Evolutionary conservation across 1,140 invertebrate species (phyloP).

Genomic region (Drosophila punjabiensis): DNA sequence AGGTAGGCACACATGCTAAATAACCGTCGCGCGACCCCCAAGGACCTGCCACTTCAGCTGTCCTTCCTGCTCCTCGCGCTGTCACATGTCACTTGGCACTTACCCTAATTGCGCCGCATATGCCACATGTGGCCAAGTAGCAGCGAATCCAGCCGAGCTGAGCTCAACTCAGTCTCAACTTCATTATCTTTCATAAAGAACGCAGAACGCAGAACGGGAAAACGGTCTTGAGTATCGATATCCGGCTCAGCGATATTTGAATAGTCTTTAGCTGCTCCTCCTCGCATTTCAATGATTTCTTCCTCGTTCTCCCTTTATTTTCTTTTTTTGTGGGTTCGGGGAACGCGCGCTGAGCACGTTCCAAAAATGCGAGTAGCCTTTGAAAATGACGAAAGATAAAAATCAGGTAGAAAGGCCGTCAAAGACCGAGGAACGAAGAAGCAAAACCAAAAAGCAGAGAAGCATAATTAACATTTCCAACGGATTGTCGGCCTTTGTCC

Average conservation of each 20-base stretch:
- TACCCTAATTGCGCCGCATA: conserved; percentile 59
- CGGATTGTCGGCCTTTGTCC: conserved; percentile 47
- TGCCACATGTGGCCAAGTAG: conserved; percentile 56
- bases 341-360: conserved; percentile 78
- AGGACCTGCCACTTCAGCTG: conserved; percentile 41
- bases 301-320: conserved; percentile 1
- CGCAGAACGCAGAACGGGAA: conserved; percentile 2
- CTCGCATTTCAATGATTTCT: conserved; percentile 57
- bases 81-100: conserved; percentile 74
- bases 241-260: conserved; percentile 70
- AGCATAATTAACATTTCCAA: conserved; percentile 77
- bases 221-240: conserved; percentile 69
- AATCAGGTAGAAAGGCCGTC: conserved; percentile 75
- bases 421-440: conserved; percentile 31
- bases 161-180: conserved; percentile 26
- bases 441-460: conserved; percentile 40
- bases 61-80: conserved; percentile 17
- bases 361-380: conserved; percentile 71
- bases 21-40: conserved; percentile 13
- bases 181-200: conserved; percentile 36
- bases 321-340: conserved; percentile 18
- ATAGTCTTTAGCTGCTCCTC: conserved; percentile 48
- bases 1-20: conserved; percentile 10
- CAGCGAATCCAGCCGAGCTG: conserved; percentile 18
- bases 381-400: conserved; percentile 72